Conservation (phyloP, 2,113 vertebrate genomes). For the Cyanocitta stelleri region DNA sequence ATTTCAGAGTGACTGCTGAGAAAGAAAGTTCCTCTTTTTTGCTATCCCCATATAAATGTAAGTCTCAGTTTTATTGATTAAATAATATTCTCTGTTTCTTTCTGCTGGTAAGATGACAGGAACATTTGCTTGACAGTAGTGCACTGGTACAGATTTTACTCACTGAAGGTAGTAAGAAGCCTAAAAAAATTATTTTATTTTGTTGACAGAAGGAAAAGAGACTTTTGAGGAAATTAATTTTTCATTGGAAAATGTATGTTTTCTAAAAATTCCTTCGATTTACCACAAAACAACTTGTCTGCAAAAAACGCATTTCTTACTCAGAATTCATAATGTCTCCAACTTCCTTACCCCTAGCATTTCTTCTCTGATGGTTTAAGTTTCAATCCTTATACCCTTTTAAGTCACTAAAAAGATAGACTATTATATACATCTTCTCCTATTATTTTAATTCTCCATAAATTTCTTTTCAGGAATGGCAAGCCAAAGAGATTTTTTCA, state of each 20-base stretch:
- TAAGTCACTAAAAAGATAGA: background rate
- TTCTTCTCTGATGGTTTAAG: background rate
- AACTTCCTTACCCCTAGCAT: background rate
- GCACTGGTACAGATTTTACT: background rate
- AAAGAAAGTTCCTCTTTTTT: background rate
- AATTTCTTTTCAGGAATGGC: background rate
- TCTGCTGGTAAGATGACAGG: background rate
- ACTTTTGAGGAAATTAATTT: constrained; percentile 26
- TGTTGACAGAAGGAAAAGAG: constrained; percentile 4
- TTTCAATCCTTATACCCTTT: background rate
- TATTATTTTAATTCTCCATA: background rate
- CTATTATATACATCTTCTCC: background rate
- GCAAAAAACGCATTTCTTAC: background rate
- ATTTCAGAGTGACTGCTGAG: background rate
- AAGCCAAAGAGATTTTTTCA: background rate
- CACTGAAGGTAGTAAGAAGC: background rate
- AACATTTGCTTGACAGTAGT: background rate
- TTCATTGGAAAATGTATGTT: background rate
- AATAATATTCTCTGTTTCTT: background rate
- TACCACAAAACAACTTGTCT: background rate
- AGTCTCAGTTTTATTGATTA: background rate
- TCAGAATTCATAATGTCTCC: background rate
- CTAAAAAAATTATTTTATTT: background rate
- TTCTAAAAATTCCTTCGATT: background rate
- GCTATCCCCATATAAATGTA: background rate